phyloP scores from a whole-genome alignment of 1,140 invertebrate genomes.

The Aphaenogaster rudis region DNA sequence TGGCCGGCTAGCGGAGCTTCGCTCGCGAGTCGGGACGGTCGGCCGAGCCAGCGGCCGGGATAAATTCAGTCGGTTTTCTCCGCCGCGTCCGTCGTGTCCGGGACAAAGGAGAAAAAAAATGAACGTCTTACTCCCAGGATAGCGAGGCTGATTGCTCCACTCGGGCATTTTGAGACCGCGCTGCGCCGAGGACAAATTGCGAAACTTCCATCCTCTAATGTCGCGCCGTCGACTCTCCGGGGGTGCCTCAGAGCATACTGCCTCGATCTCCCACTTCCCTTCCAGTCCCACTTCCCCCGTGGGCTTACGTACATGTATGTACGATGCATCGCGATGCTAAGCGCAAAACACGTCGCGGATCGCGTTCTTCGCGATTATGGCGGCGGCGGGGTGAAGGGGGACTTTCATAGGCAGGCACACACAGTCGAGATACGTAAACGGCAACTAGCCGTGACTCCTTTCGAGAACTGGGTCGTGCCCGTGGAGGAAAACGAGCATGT shows the following conservation, averaged over 20 bases:
- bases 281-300: neutral
- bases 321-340: neutral
- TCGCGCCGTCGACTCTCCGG: conserved; percentile 45
- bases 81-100: conserved; percentile 23
- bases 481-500: conserved; percentile 65
- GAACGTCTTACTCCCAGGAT: conserved; percentile 62
- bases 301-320: neutral
- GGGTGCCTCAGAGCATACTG: neutral
- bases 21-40: neutral
- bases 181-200: conserved; percentile 80
- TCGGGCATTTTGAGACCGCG: conserved; percentile 71
- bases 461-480: conserved; percentile 53
- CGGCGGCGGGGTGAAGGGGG: neutral
- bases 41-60: conserved; percentile 18
- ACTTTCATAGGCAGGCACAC: conserved; percentile 1
- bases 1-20: conserved; percentile 33
- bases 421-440: neutral
- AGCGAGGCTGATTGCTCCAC: conserved; percentile 80
- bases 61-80: conserved; percentile 52
- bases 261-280: neutral
- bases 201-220: conserved; percentile 75
- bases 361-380: conserved; percentile 21
- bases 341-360: neutral
- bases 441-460: conserved; percentile 62
- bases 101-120: conserved; percentile 53